phyloP scores from a whole-genome alignment of 2,797 vertebrate genomes.

The Babyrousa celebensis region DNA sequence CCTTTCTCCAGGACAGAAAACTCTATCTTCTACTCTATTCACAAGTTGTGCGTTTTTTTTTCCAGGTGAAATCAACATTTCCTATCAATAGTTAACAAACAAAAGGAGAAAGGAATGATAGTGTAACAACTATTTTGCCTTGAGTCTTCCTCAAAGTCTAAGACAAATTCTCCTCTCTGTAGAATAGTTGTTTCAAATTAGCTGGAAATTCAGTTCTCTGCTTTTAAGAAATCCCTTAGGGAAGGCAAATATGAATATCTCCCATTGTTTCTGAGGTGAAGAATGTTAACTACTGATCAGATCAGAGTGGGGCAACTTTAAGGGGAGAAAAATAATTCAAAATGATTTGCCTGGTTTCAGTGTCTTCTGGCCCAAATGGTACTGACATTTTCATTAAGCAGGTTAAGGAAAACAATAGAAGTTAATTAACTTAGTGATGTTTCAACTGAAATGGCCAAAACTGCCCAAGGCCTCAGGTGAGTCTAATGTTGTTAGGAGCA shows the following conservation, averaged over 20 bases:
- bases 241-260: conserved; percentile 57
- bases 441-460: conserved; percentile 49
- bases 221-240: conserved; percentile 74
- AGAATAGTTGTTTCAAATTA: conserved; percentile 61
- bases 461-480: conserved; percentile 67
- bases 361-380: conserved; percentile 54
- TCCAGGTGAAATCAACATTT: conserved; percentile 14
- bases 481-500: conserved; percentile 70
- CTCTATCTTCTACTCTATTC: neutral
- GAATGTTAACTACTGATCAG: conserved; percentile 64
- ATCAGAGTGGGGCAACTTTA: conserved; percentile 17
- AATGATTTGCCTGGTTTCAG: conserved; percentile 61
- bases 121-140: conserved; percentile 53
- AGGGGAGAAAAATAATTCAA: conserved; percentile 61
- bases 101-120: neutral
- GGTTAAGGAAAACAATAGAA: conserved; percentile 75
- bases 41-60: neutral
- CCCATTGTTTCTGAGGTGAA: conserved; percentile 19
- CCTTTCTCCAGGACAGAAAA: neutral
- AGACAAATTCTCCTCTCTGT: conserved; percentile 62
- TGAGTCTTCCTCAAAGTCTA: conserved; percentile 48
- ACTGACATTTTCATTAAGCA: conserved; percentile 80
- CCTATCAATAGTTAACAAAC: neutral
- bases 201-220: conserved; percentile 71
- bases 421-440: conserved; percentile 81